Percentiles rank a stretch among this genome's conserved stretches.
Evolutionary conservation across 2,888 invertebrate species (phyloP).

Genomic region (Caenorhabditis sp.): DNA sequence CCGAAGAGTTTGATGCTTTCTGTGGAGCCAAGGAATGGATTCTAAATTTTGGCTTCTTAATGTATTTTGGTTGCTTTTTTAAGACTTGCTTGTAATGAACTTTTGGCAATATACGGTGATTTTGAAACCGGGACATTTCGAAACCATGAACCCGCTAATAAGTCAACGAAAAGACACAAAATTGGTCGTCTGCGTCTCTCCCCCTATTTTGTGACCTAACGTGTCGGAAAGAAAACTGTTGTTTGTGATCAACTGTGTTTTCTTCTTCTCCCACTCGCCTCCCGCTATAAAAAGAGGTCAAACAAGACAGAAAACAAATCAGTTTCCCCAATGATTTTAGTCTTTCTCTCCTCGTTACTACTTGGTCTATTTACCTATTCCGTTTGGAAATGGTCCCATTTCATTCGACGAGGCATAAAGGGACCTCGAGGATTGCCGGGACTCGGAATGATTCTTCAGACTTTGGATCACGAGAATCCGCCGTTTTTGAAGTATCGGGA

Average conservation of each 20-base stretch:
- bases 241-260: constrained; percentile 55
- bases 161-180: too few relatives aligned
- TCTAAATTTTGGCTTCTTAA: too few relatives aligned
- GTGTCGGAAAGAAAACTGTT: constrained; percentile 28
- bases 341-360: constrained; percentile 13
- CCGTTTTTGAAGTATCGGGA: constrained; percentile 65
- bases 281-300: constrained; percentile 19
- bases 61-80: too few relatives aligned
- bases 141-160: too few relatives aligned
- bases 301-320: background rate
- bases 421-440: constrained; percentile 67
- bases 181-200: background rate
- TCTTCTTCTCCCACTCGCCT: background rate
- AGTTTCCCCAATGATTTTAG: constrained; percentile 23
- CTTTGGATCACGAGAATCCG: constrained; percentile 38
- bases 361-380: constrained; percentile 36
- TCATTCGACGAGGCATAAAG: constrained; percentile 62
- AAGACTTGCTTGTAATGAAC: too few relatives aligned
- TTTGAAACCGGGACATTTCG: too few relatives aligned
- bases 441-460: constrained; percentile 56
- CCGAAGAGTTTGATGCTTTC: constrained; percentile 29
- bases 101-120: too few relatives aligned
- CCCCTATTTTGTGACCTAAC: background rate
- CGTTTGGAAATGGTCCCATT: constrained; percentile 65
- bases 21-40: constrained; percentile 13